Conservation (phyloP, 2,113 vertebrate species). For the Blennius ocellaris region DNA sequence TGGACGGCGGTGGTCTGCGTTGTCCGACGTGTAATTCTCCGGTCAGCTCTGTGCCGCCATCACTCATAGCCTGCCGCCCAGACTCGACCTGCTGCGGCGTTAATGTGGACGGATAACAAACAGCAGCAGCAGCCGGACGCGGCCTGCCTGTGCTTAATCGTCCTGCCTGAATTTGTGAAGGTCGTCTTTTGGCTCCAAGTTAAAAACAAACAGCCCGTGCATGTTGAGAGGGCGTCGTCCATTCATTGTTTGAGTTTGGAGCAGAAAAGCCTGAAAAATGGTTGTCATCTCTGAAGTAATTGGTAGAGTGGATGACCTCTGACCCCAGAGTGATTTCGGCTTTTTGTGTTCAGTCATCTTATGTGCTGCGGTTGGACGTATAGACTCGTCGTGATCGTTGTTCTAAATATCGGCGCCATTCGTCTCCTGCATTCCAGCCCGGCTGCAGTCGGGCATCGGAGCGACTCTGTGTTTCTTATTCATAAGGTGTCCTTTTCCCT, state of each 20-base stretch:
- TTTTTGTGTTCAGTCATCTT: slow-evolving; percentile 25
- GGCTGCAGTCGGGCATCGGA: slow-evolving; percentile 26
- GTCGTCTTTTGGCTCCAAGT: not conserved
- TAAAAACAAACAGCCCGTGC: slow-evolving; percentile 4
- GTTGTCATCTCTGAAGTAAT: slow-evolving; percentile 61
- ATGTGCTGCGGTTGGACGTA: slow-evolving; percentile 12
- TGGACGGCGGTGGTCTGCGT: not conserved
- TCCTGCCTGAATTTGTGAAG: not conserved
- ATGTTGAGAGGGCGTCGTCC: slow-evolving; percentile 4
- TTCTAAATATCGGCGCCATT: slow-evolving; percentile 2
- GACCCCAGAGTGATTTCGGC: slow-evolving; percentile 29
- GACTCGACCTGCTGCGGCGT: slow-evolving; percentile 5
- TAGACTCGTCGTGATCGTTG: slow-evolving; percentile 11
- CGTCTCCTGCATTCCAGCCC: too few species aligned
- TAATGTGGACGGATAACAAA: slow-evolving; percentile 56
- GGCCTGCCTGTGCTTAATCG: slow-evolving; percentile 28
- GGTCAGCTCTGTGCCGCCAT: slow-evolving; percentile 42
- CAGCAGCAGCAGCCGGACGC: slow-evolving; percentile 1
- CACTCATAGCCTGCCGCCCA: slow-evolving; percentile 19
- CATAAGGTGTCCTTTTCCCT: slow-evolving; percentile 39
- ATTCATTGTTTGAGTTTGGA: slow-evolving; percentile 20
- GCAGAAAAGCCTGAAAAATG: slow-evolving; percentile 24
- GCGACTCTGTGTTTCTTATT: not conserved
- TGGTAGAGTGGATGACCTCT: slow-evolving; percentile 40
- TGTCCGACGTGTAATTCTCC: slow-evolving; percentile 20